Evolutionary conservation across 2,797 vertebrate species (phyloP).

Genomic region (Lagorchestes hirsutus): DNA sequence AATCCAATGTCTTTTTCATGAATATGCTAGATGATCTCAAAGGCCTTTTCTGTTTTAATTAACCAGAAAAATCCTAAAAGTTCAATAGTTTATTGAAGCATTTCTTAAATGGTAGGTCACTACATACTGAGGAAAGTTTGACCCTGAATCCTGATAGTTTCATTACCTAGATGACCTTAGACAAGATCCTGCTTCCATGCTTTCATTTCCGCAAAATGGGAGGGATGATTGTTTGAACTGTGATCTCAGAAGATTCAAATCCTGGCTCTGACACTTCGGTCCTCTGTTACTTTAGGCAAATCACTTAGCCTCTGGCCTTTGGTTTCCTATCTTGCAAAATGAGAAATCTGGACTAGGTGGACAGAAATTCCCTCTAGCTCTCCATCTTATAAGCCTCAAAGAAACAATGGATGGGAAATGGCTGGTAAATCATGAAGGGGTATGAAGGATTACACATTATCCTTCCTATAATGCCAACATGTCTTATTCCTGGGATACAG

Average conservation of each 20-base stretch:
- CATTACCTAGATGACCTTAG: background rate
- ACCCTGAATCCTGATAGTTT: background rate
- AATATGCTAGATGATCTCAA: background rate
- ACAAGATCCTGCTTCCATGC: background rate
- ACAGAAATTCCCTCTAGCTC: background rate
- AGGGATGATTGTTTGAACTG: background rate
- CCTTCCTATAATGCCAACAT: background rate
- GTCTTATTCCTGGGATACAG: background rate
- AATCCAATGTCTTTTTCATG: background rate
- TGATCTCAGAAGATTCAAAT: background rate
- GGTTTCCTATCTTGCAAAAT: background rate
- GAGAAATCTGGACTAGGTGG: background rate
- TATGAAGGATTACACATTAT: background rate
- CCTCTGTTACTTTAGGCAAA: background rate
- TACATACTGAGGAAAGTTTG: background rate
- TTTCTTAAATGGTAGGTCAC: background rate
- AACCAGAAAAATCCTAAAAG: background rate
- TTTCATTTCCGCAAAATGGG: background rate
- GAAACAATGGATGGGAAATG: background rate
- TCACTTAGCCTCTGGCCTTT: background rate
- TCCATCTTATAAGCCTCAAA: background rate
- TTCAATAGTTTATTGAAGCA: background rate
- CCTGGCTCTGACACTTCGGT: background rate
- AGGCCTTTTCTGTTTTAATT: background rate
- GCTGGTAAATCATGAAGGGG: background rate